phyloP scores from a whole-genome alignment of 2,888 invertebrate genomes.

The Pheosia tremula region DNA sequence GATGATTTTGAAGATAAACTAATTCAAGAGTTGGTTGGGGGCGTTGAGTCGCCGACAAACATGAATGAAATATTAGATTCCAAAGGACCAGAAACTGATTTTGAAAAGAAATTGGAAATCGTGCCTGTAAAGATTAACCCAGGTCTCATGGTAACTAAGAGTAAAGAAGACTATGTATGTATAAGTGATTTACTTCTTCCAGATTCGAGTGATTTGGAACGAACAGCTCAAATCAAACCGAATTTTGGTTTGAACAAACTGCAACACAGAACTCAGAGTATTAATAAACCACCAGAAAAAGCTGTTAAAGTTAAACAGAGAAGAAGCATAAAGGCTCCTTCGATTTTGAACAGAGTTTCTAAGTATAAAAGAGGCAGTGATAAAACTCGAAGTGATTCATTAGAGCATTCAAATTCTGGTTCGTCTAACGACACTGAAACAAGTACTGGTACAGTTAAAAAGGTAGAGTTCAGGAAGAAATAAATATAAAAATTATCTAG shows the following conservation, averaged over 20 bases:
- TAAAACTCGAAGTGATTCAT: slow-evolving; percentile 52
- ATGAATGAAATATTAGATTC: slow-evolving; percentile 67
- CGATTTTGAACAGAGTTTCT: slow-evolving; percentile 59
- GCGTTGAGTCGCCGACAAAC: slow-evolving; percentile 72
- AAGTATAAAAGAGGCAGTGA: slow-evolving; percentile 53
- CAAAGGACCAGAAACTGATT: slow-evolving; percentile 73
- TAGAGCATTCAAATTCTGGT: slow-evolving; percentile 84
- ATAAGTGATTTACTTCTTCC: slow-evolving; percentile 71
- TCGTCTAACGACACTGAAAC: slow-evolving; percentile 83
- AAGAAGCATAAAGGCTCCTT: slow-evolving; percentile 57
- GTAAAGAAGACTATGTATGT: slow-evolving; percentile 70
- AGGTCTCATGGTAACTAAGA: slow-evolving; percentile 53
- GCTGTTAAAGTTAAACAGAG: slow-evolving; percentile 71
- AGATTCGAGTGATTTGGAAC: slow-evolving; percentile 61
- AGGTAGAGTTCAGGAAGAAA: slow-evolving; percentile 61
- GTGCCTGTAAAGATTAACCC: slow-evolving; percentile 73
- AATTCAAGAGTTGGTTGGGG: slow-evolving; percentile 75
- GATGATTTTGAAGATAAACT: slow-evolving; percentile 75
- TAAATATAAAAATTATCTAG: slow-evolving; percentile 5
- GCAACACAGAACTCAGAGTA: slow-evolving; percentile 74
- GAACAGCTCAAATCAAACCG: slow-evolving; percentile 76
- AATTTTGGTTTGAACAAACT: slow-evolving; percentile 75
- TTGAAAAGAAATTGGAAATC: slow-evolving; percentile 74
- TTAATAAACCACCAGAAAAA: slow-evolving; percentile 72
- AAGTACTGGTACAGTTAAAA: slow-evolving; percentile 78